Conservation (phyloP, 2,888 invertebrate genomes). For the Mystacides longicornis region DNA sequence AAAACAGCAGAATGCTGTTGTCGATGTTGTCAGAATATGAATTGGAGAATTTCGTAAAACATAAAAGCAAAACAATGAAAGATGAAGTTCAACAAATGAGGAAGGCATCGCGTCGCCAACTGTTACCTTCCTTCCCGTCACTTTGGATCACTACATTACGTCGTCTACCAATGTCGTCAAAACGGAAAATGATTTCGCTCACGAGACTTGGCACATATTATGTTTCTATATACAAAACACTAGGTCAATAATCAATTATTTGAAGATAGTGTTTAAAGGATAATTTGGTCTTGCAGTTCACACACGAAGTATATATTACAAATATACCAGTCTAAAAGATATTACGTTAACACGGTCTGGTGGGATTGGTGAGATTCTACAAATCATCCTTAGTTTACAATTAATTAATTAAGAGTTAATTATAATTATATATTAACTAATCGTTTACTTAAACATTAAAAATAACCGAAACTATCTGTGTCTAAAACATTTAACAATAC, state of each 20-base stretch:
- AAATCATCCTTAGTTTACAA: too few species aligned
- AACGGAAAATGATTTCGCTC: constrained; percentile 21
- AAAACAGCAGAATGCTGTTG: too few species aligned
- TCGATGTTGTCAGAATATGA: too few species aligned
- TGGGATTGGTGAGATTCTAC: constrained; percentile 27
- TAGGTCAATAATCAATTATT: too few species aligned
- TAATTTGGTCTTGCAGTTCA: constrained; percentile 26
- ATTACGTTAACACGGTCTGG: constrained; percentile 22
- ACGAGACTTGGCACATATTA: constrained; percentile 26
- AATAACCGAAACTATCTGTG: constrained; percentile 17
- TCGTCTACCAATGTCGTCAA: too few species aligned
- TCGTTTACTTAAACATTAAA: constrained; percentile 21
- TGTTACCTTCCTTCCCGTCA: too few species aligned
- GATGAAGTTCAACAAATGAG: too few species aligned
- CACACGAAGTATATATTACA: background rate
- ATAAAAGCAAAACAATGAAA: too few species aligned
- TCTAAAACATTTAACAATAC: constrained; percentile 17
- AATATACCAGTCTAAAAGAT: constrained; percentile 12
- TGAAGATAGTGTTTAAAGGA: constrained; percentile 13
- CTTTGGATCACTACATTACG: too few species aligned
- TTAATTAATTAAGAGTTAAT: too few species aligned
- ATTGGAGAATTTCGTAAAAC: too few species aligned
- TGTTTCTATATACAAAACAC: constrained; percentile 22
- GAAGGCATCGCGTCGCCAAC: too few species aligned
- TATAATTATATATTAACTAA: constrained; percentile 22